These are phyloP conservation scores for Enteromius viviparus DNA, from an alignment of 2,797 vertebrate genomes.

Conservation along the genomic window DNA sequence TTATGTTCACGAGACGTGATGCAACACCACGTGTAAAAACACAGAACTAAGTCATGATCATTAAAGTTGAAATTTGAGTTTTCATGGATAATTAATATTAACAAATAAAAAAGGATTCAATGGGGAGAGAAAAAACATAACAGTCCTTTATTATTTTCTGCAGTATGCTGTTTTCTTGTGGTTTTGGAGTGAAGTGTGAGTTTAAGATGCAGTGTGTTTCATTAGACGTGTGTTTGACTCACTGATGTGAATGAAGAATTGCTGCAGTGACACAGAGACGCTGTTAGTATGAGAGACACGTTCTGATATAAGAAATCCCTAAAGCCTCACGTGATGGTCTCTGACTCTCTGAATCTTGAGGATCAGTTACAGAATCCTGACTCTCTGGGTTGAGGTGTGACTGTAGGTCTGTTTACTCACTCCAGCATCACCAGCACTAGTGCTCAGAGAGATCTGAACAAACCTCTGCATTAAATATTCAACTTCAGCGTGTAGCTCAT, in stretches of 20 bases:
- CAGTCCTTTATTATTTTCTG: not conserved
- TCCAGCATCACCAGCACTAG: not conserved
- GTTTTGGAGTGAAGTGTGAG: not conserved
- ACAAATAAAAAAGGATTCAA: not conserved
- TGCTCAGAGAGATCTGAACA: not conserved
- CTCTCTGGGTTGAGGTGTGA: not conserved
- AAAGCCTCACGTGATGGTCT: not conserved
- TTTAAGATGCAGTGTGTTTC: not conserved
- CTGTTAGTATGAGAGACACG: not conserved
- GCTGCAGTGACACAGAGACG: not conserved
- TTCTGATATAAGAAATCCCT: not conserved
- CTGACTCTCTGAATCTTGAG: not conserved
- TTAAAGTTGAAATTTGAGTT: too few relatives aligned
- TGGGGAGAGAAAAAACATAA: not conserved
- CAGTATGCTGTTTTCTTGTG: not conserved
- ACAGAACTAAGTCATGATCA: too few relatives aligned
- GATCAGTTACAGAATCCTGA: not conserved
- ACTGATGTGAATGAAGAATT: not conserved
- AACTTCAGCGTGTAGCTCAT: not conserved
- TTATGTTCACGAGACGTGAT: too few relatives aligned
- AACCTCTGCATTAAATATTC: conserved; percentile 10
- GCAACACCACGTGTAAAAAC: too few relatives aligned
- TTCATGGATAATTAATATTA: not conserved
- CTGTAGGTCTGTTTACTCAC: not conserved
- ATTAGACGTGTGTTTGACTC: not conserved